phyloP scores from a whole-genome alignment of 2,113 vertebrate species.

The Aegithalos caudatus region DNA sequence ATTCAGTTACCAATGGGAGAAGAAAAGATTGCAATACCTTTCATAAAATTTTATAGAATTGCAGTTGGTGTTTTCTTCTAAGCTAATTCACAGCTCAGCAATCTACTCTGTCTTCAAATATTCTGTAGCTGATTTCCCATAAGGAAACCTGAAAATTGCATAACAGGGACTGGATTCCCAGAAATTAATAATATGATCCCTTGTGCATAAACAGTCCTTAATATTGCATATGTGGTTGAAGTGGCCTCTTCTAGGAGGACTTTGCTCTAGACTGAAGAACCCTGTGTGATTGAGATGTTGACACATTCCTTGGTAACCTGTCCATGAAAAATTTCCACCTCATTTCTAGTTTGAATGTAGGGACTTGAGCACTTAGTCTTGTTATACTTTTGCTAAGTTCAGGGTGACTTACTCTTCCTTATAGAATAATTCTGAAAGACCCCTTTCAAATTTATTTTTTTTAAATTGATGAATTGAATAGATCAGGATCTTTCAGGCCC shows the following conservation, averaged over 20 bases:
- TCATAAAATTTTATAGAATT: background rate
- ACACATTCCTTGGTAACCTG: background rate
- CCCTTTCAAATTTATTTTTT: background rate
- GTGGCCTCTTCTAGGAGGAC: background rate
- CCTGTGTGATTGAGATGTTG: background rate
- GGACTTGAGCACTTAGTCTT: background rate
- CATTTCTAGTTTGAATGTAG: background rate
- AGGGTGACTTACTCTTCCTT: background rate
- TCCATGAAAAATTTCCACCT: background rate
- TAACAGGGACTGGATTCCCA: background rate
- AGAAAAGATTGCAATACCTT: background rate
- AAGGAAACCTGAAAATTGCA: background rate
- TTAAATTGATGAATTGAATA: background rate
- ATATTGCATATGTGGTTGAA: background rate
- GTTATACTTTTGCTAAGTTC: background rate
- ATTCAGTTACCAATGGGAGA: background rate
- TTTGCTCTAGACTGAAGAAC: background rate
- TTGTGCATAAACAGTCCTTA: background rate
- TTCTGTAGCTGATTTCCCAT: background rate
- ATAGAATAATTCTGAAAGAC: background rate
- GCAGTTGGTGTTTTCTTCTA: background rate
- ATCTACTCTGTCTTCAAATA: background rate
- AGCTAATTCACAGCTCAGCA: background rate
- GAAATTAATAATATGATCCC: background rate
- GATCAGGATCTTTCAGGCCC: background rate